Evolutionary conservation across 2,797 vertebrate genomes (phyloP).

Genomic region (Liasis olivaceus): DNA sequence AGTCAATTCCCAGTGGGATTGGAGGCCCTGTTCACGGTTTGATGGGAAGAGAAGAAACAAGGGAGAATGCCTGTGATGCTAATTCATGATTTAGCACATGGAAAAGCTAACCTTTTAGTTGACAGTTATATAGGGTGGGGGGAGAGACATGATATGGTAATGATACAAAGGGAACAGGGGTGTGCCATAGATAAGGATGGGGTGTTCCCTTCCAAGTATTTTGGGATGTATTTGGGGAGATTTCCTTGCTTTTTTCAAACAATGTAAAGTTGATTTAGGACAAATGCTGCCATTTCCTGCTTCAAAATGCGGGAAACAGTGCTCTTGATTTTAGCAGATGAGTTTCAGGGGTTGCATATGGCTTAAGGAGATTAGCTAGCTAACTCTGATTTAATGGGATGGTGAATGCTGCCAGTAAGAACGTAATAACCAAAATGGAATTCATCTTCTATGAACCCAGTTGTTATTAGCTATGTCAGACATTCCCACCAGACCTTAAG

Average conservation of each 20-base stretch:
- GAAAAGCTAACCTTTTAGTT: too few species aligned
- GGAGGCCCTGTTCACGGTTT: neutral
- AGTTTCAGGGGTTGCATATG: neutral
- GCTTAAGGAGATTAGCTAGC: neutral
- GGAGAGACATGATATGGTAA: too few species aligned
- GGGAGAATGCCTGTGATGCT: neutral
- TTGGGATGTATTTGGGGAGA: too few species aligned
- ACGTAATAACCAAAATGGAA: constrained; percentile 24
- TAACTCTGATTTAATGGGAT: neutral
- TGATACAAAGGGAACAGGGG: too few species aligned
- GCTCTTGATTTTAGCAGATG: neutral
- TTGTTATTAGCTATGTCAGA: constrained; percentile 47
- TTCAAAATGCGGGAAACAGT: neutral
- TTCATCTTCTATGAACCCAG: constrained; percentile 45
- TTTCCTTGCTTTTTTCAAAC: neutral
- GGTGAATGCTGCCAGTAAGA: constrained; percentile 9
- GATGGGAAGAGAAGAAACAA: neutral
- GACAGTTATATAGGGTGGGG: too few species aligned
- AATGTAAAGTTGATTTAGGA: neutral
- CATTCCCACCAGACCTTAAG: constrained; percentile 34
- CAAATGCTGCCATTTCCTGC: neutral
- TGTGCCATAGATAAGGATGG: too few species aligned
- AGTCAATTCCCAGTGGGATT: too few species aligned
- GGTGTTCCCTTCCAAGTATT: too few species aligned
- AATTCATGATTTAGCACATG: neutral